Conservation (phyloP, 2,888 invertebrate species). For the Platynereis dumerilii region DNA sequence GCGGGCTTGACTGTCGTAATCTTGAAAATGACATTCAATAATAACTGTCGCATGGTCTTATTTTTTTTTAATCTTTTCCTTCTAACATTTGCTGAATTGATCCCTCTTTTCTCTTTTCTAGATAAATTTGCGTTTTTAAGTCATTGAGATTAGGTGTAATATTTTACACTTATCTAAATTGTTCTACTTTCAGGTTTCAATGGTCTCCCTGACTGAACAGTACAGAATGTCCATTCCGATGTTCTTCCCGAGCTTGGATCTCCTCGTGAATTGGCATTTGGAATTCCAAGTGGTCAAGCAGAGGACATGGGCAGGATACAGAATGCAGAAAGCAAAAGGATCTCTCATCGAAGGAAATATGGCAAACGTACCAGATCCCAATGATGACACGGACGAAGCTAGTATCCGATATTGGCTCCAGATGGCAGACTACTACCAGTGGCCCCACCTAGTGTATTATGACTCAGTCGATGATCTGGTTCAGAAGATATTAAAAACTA, state of each 20-base stretch:
- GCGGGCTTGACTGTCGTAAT: no score
- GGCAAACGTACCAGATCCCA: constrained; percentile 31
- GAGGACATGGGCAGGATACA: constrained; percentile 35
- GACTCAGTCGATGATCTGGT: constrained; percentile 36
- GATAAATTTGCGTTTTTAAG: no score
- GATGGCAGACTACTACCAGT: constrained; percentile 40
- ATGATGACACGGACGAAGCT: constrained; percentile 36
- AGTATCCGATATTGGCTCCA: constrained; percentile 37
- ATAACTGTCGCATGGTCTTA: no score
- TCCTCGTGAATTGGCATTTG: constrained; percentile 39
- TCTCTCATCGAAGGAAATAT: constrained; percentile 31
- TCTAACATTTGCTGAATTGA: no score
- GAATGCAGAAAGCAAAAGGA: constrained; percentile 5
- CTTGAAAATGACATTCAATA: no score
- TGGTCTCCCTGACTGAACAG: constrained; percentile 41
- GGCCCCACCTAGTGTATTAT: constrained; percentile 40
- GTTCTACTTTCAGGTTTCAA: constrained; percentile 28
- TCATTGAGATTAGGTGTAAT: no score
- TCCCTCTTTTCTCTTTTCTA: no score
- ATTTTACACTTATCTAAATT: no score
- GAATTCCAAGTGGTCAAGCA: constrained; percentile 38
- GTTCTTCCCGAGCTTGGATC: constrained; percentile 39
- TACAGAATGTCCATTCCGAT: constrained; percentile 41
- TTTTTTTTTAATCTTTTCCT: no score
- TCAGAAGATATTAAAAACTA: constrained; percentile 34